These are phyloP conservation scores for Papilio polytes DNA, from an alignment of 1,140 invertebrate species.

Conservation along the genomic window DNA sequence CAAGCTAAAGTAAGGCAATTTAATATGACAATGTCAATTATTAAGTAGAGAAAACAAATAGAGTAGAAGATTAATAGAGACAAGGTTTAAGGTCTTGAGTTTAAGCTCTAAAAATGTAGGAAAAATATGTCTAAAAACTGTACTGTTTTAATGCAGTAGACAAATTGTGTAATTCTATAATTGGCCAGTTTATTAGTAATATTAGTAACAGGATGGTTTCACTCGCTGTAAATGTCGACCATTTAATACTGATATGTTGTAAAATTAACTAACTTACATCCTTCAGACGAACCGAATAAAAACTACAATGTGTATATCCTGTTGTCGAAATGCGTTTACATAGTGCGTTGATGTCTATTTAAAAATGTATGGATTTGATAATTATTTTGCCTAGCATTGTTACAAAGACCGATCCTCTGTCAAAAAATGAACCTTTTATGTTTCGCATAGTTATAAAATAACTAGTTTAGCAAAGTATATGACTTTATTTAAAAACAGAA, in stretches of 20 bases:
- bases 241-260: neutral
- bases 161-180: neutral
- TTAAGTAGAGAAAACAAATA: too few species aligned
- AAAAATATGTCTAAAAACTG: too few species aligned
- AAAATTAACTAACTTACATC: neutral
- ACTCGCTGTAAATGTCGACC: neutral
- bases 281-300: neutral
- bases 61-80: too few species aligned
- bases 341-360: too few species aligned
- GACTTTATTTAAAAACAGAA: neutral
- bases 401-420: neutral
- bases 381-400: neutral
- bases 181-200: neutral
- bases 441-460: too few species aligned
- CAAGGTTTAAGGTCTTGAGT: too few species aligned
- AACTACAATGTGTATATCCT: neutral
- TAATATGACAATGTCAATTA: too few species aligned
- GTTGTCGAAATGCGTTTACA: neutral
- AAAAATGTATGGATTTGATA: too few species aligned
- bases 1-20: constrained; percentile 84
- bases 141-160: too few species aligned
- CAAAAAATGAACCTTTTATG: too few species aligned
- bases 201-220: neutral
- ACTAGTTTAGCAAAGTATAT: too few species aligned
- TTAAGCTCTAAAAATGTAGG: too few species aligned